phyloP scores from a whole-genome alignment of 2,113 vertebrate species.

The Perognathus longimembris region DNA sequence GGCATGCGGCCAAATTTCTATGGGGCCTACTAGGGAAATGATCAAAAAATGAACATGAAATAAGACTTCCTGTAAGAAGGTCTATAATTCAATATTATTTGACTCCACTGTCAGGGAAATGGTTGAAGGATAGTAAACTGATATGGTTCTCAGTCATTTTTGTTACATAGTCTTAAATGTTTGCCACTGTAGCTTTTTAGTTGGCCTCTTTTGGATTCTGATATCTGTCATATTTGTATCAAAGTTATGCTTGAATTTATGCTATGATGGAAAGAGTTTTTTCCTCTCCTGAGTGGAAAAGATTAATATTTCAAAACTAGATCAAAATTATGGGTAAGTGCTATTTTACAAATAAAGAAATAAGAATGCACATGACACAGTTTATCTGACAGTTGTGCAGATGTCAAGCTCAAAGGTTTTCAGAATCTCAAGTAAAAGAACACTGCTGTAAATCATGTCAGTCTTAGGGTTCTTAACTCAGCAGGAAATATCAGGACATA shows the following conservation, averaged over 20 bases:
- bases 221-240: slow-evolving; percentile 79
- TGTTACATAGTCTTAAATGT: slow-evolving; percentile 87
- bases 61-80: slow-evolving; percentile 87
- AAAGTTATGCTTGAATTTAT: slow-evolving; percentile 80
- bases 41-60: slow-evolving; percentile 88
- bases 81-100: slow-evolving; percentile 91
- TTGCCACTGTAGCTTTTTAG: slow-evolving; percentile 84
- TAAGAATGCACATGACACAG: slow-evolving; percentile 29
- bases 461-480: not conserved
- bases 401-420: slow-evolving; percentile 37
- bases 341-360: slow-evolving; percentile 61
- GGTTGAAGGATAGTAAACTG: slow-evolving; percentile 88
- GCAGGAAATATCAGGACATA: not conserved
- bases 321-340: slow-evolving; percentile 44
- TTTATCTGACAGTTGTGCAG: not conserved
- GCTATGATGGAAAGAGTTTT: slow-evolving; percentile 53
- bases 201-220: slow-evolving; percentile 79
- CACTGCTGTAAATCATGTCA: slow-evolving; percentile 7
- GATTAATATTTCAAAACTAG: slow-evolving; percentile 60
- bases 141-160: slow-evolving; percentile 85
- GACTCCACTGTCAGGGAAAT: slow-evolving; percentile 87
- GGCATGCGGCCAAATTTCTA: slow-evolving; percentile 83
- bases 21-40: slow-evolving; percentile 83
- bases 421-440: not conserved
- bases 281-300: slow-evolving; percentile 55